These are phyloP conservation scores for Choloepus hoffmanni DNA, from an alignment of 2,113 vertebrate genomes.

Conservation along the genomic window DNA sequence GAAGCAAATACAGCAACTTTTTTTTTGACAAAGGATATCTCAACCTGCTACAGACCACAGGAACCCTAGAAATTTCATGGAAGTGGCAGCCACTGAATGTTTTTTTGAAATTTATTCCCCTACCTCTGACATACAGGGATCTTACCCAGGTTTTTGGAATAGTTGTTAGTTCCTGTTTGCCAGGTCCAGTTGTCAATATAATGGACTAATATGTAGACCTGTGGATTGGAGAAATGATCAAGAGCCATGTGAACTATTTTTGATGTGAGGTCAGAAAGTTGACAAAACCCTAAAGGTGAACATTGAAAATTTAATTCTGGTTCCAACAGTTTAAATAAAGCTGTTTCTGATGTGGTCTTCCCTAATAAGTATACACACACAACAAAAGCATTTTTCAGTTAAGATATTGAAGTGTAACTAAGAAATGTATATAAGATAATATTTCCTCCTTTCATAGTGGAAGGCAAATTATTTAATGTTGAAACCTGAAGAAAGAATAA, in stretches of 20 bases:
- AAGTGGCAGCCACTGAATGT: background rate
- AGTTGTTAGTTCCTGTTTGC: background rate
- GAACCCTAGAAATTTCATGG: background rate
- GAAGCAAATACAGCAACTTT: no score
- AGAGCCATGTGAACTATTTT: background rate
- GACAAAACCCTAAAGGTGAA: background rate
- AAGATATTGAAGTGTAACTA: background rate
- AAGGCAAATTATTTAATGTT: background rate
- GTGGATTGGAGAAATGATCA: no score
- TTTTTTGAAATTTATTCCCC: no score
- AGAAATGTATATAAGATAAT: background rate
- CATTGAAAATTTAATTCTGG: fast-evolving
- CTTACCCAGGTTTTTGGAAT: background rate
- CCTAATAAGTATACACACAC: background rate
- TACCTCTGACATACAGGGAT: no score
- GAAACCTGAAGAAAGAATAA: background rate
- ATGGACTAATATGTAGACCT: no score
- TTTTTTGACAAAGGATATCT: no score
- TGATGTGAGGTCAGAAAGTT: background rate
- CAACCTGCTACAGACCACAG: background rate
- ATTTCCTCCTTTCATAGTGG: background rate
- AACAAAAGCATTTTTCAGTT: background rate
- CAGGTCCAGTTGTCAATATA: no score
- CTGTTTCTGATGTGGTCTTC: background rate
- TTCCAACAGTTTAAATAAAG: background rate